Evolutionary conservation across 1,140 invertebrate genomes (phyloP).

Genomic region (Drosophila pachea): DNA sequence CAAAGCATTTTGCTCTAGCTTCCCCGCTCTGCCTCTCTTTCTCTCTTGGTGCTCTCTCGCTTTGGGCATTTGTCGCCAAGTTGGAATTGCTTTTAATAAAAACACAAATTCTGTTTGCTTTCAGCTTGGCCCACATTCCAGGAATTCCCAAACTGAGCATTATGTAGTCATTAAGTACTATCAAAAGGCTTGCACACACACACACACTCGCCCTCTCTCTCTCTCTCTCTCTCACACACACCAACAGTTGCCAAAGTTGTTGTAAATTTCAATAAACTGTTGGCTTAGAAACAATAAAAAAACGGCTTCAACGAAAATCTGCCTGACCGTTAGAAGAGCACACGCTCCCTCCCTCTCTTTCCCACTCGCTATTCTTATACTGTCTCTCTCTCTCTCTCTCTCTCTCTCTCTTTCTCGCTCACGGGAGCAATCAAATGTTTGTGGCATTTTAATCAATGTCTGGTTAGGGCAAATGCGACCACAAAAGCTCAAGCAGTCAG

Average conservation of each 20-base stretch:
- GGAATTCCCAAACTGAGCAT: slow-evolving; percentile 54
- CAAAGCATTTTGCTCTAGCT: slow-evolving; percentile 26
- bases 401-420: background rate
- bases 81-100: slow-evolving; percentile 72
- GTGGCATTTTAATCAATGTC: slow-evolving; percentile 66
- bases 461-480: slow-evolving; percentile 47
- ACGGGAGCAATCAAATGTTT: slow-evolving; percentile 44
- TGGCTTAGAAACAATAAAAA: slow-evolving; percentile 27
- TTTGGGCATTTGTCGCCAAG: slow-evolving; percentile 64
- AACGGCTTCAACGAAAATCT: slow-evolving; percentile 44
- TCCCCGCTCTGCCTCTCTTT: background rate
- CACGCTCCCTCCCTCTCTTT: slow-evolving; percentile 41
- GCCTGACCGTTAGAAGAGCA: slow-evolving; percentile 57
- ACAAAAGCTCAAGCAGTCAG: slow-evolving; percentile 40
- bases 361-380: background rate
- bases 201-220: slow-evolving; percentile 7
- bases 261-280: slow-evolving; percentile 64
- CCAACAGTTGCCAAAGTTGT: slow-evolving; percentile 36
- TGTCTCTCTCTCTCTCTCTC: slow-evolving; percentile 12
- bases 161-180: slow-evolving; percentile 67
- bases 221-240: slow-evolving; percentile 11
- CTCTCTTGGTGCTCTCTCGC: slow-evolving; percentile 7
- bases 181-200: slow-evolving; percentile 30
- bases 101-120: slow-evolving; percentile 70
- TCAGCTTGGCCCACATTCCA: slow-evolving; percentile 46